Percentiles rank a stretch among this genome's conserved stretches.
Evolutionary conservation across 2,113 vertebrate genomes (phyloP).

Genomic region (Hassar affinis): DNA sequence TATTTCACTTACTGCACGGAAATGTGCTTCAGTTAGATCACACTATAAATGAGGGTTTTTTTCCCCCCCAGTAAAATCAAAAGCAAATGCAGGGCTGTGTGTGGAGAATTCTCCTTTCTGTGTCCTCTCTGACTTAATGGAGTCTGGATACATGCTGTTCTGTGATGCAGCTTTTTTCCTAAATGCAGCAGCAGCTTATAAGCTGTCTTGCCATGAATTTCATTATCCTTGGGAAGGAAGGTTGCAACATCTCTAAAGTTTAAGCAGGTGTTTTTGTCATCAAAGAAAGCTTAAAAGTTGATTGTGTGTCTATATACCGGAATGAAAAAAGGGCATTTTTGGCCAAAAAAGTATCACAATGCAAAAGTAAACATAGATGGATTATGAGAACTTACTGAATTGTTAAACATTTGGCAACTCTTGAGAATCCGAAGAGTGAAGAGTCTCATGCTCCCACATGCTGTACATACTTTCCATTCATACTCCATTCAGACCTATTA

Average conservation of each 20-base stretch:
- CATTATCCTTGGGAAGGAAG: conserved; percentile 9
- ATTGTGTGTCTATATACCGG: no score
- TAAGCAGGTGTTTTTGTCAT: neutral
- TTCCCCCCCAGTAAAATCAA: neutral
- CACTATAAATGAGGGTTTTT: neutral
- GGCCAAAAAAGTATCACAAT: neutral
- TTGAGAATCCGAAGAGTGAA: neutral
- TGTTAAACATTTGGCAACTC: neutral
- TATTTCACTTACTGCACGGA: neutral
- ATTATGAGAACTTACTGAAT: neutral
- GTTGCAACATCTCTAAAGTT: conserved; percentile 9
- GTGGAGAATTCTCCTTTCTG: neutral
- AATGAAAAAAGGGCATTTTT: no score
- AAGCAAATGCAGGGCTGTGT: neutral
- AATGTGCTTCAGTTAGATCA: neutral
- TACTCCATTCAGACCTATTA: neutral
- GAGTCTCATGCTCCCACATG: no score
- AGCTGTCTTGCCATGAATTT: neutral
- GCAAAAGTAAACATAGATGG: neutral
- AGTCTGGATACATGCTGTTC: neutral
- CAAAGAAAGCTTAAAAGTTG: neutral
- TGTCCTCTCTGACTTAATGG: neutral
- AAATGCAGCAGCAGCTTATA: neutral
- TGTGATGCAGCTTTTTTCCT: neutral
- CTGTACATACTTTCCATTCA: neutral